Evolutionary conservation across 2,888 invertebrate species (phyloP).

Genomic region (Pristionchus entomophagus): DNA sequence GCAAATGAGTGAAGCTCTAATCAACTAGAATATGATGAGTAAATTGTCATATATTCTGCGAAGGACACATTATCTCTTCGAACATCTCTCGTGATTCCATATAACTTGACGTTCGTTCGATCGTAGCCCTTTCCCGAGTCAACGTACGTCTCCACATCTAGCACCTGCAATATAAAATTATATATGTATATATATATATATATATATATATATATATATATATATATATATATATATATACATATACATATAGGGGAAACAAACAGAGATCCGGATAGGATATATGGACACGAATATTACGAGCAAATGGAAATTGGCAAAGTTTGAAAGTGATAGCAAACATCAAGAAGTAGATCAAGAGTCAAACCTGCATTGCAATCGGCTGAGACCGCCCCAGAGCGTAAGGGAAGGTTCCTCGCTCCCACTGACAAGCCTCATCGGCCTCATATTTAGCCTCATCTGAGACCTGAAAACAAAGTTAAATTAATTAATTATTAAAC

Average conservation of each 20-base stretch:
- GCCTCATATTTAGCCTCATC: conserved; percentile 49
- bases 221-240: too few species aligned
- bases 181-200: too few species aligned
- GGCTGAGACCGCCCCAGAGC: conserved; percentile 9
- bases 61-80: too few species aligned
- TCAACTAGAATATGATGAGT: too few species aligned
- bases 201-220: background rate
- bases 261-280: too few species aligned
- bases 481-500: background rate
- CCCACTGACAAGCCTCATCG: too few species aligned
- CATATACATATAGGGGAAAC: background rate
- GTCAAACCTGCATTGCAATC: conserved; percentile 50
- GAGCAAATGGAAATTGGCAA: background rate
- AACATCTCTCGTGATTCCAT: too few species aligned
- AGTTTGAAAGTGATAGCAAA: background rate
- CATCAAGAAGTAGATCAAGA: too few species aligned
- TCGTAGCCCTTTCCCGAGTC: conserved; percentile 59
- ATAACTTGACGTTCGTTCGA: conserved; percentile 61
- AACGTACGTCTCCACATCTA: conserved; percentile 65
- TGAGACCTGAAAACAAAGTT: background rate
- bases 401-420: conserved; percentile 3
- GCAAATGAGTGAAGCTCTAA: too few species aligned
- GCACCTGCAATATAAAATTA: too few species aligned
- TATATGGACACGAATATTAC: too few species aligned
- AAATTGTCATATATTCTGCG: too few species aligned